phyloP scores from a whole-genome alignment of 2,113 vertebrate species.

The Eptesicus fuscus region DNA sequence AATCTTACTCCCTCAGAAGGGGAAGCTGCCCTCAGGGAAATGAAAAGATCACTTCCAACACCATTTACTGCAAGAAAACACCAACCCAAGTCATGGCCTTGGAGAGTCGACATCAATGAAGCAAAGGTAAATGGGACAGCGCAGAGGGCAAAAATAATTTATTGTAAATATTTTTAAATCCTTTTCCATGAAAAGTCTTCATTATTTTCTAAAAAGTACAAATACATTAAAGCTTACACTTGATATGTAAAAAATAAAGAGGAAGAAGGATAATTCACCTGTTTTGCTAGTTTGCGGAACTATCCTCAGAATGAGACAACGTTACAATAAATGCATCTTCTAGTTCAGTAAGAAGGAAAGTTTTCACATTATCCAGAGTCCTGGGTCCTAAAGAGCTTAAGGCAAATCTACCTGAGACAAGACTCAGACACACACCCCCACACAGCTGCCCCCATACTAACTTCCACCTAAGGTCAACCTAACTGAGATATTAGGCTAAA shows the following conservation, averaged over 20 bases:
- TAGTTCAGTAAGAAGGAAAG: slow-evolving; percentile 17
- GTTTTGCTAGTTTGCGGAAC: slow-evolving; percentile 34
- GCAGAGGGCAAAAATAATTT: slow-evolving; percentile 27
- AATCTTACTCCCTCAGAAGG: not conserved
- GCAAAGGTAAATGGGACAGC: not conserved
- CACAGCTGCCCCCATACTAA: not conserved
- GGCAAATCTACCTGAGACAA: not conserved
- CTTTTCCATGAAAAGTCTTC: not conserved
- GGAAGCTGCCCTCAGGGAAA: not conserved
- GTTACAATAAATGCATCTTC: not conserved
- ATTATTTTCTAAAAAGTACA: slow-evolving; percentile 29
- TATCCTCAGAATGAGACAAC: slow-evolving; percentile 2
- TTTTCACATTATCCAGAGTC: slow-evolving; percentile 43
- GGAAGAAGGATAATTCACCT: slow-evolving; percentile 8
- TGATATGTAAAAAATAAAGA: slow-evolving; percentile 40
- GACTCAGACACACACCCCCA: rapidly evolving
- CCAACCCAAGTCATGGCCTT: not conserved
- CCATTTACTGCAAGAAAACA: not conserved
- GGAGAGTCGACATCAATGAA: rapidly evolving
- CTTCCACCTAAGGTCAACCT: not conserved
- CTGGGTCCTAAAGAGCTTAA: not conserved
- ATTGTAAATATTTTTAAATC: slow-evolving; percentile 26
- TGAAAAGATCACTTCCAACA: not conserved
- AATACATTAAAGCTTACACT: not conserved
- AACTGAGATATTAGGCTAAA: not conserved